Percentiles rank a stretch among this genome's conserved stretches.
Conservation (phyloP, 2,888 invertebrate species). For the Dynastes maya region DNA sequence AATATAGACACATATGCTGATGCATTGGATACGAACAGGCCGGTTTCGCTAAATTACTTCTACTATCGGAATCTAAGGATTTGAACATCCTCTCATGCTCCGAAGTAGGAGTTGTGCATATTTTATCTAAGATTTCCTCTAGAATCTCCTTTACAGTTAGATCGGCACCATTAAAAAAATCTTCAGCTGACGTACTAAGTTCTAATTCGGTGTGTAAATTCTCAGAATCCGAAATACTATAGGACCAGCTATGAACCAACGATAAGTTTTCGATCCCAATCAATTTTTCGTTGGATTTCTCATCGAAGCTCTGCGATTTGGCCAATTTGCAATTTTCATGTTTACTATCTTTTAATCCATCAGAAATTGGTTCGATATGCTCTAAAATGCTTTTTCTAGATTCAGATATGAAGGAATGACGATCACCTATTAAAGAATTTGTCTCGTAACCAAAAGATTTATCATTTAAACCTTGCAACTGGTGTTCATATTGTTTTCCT, state of each 20-base stretch:
- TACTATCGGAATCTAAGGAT: constrained; percentile 63
- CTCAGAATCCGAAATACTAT: constrained; percentile 70
- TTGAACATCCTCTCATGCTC: constrained; percentile 48
- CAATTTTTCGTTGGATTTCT: constrained; percentile 64
- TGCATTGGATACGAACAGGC: constrained; percentile 81
- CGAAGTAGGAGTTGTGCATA: constrained; percentile 62
- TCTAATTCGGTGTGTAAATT: constrained; percentile 71
- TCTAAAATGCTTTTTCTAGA: constrained; percentile 61
- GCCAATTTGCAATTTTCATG: constrained; percentile 56
- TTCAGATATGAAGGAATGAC: constrained; percentile 16
- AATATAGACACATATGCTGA: constrained; percentile 87
- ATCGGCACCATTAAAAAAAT: constrained; percentile 73
- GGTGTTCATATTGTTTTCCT: constrained; percentile 56
- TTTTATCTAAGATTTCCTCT: constrained; percentile 75
- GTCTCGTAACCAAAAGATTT: constrained; percentile 67
- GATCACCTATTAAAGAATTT: constrained; percentile 30
- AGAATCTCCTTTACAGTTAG: constrained; percentile 66
- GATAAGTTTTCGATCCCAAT: constrained; percentile 69
- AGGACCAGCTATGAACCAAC: constrained; percentile 75
- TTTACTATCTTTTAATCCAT: constrained; percentile 64
- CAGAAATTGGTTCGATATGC: constrained; percentile 67
- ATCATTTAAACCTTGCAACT: constrained; percentile 53
- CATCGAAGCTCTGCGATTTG: constrained; percentile 69
- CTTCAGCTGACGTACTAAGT: constrained; percentile 78
- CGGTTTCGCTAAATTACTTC: constrained; percentile 60